Evolutionary conservation across 2,797 vertebrate genomes (phyloP).

Genomic region (Antennarius maculatus): DNA sequence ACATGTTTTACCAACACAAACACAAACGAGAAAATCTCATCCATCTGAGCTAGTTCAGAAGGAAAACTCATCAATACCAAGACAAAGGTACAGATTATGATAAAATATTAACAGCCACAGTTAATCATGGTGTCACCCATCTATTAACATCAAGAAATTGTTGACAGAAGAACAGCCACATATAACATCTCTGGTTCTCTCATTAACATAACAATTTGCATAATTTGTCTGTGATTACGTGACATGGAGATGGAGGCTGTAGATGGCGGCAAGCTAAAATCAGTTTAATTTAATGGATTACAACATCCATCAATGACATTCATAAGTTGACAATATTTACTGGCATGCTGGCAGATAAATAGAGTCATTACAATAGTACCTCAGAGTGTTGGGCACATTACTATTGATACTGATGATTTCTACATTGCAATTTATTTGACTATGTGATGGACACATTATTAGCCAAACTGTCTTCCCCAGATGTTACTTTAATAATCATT

Average conservation of each 20-base stretch:
- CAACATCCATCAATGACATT: slow-evolving; percentile 57
- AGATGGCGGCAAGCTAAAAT: slow-evolving; percentile 28
- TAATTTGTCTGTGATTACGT: slow-evolving; percentile 62
- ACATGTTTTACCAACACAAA: background rate
- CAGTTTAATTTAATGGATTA: slow-evolving; percentile 56
- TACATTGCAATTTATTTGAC: slow-evolving; percentile 3
- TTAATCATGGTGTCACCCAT: slow-evolving; percentile 18
- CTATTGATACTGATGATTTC: slow-evolving; percentile 16
- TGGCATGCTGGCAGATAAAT: slow-evolving; percentile 35
- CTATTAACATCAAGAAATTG: slow-evolving; percentile 46
- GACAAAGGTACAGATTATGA: slow-evolving; percentile 10
- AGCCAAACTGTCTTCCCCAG: background rate
- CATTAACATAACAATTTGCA: slow-evolving; percentile 64
- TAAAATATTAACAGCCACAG: slow-evolving; percentile 21
- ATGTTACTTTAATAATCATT: no score
- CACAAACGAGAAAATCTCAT: background rate
- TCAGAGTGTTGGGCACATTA: slow-evolving; percentile 4
- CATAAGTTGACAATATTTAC: slow-evolving; percentile 30
- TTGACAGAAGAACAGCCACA: slow-evolving; percentile 53
- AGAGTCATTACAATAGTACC: slow-evolving; percentile 20
- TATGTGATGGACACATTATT: slow-evolving; percentile 1
- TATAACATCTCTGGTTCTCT: slow-evolving; percentile 51
- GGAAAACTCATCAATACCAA: background rate
- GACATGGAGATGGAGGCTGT: slow-evolving; percentile 43
- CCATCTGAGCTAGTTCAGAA: background rate